Percentiles rank a stretch among this genome's conserved stretches.
phyloP scores from a whole-genome alignment of 1,140 invertebrate species.

The Dendroctonus ponderosae region DNA sequence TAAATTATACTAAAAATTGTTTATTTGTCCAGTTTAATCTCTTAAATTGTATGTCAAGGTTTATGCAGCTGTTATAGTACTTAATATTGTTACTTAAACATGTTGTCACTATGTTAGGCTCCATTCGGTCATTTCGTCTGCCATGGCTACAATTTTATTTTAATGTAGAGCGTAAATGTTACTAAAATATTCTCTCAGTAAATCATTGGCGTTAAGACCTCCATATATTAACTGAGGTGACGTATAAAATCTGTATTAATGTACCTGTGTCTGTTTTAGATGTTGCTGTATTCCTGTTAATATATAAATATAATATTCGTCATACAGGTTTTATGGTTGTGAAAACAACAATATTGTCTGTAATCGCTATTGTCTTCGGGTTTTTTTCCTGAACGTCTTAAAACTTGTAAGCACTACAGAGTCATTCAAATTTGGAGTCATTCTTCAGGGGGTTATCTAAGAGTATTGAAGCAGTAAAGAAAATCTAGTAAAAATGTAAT shows the following conservation, averaged over 20 bases:
- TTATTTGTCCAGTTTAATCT: background rate
- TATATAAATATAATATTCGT: constrained; percentile 30
- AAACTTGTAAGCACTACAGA: no score
- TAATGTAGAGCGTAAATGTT: constrained; percentile 5
- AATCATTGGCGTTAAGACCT: constrained; percentile 4
- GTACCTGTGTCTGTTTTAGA: constrained; percentile 43
- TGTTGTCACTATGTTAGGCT: no score
- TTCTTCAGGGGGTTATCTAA: no score
- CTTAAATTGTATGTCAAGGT: no score
- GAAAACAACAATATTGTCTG: no score
- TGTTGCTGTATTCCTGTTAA: constrained; percentile 41
- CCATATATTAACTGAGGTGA: constrained; percentile 5
- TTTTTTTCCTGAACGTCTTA: no score
- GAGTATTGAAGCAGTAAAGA: no score
- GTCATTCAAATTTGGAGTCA: no score
- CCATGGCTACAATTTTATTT: constrained; percentile 3
- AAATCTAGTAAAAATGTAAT: no score
- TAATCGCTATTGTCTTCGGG: no score
- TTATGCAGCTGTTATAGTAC: no score
- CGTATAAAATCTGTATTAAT: constrained; percentile 38
- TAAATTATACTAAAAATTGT: constrained; percentile 6
- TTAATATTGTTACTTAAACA: no score
- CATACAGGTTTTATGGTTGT: constrained; percentile 4
- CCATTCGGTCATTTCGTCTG: background rate
- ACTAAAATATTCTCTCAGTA: background rate